Base-by-base conservation (phyloP, 2,113 vertebrate species). In the Mola mola region DNA sequence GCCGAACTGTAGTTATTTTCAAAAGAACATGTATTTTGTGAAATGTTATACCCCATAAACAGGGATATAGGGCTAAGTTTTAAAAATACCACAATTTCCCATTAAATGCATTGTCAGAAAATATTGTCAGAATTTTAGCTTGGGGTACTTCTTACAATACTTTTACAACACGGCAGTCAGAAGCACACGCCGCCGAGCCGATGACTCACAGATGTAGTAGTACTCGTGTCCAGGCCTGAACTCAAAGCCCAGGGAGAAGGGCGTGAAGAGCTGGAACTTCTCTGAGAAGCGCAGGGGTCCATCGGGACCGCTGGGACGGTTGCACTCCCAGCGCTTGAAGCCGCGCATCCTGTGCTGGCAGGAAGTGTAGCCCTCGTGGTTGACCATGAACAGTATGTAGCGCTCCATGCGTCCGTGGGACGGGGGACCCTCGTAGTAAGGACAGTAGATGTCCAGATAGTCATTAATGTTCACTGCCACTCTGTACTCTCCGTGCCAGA, bases 231-330 rank as follows among this genome's bases (percentile, higher is more conserved):
- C 96, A 0, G 96, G 96, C 3, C 96, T 90, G 92, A 98, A 98
- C 91, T 98, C 96, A 12, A 98, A 98, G 67, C 96, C 96, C 85
- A 98, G 90, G 1, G 96, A 98, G 91, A 98, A 98, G 29, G 96
- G 96, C 1, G 96, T 98, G 93, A 98, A 98, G 90, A 98, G 95
- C 88, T 98, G 96, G 87, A 98, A 98, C 87, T 98, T 98, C 89
- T 98, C 96, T 0, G 96, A 98, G 83, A 98, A 98, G 84, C 95
- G 95, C 83, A 98, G 94, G 5, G 96, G 94, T 2, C 96, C 96
- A 24, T 93, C 95, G 0, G 94, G 92, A 4, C 95, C 93, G 4
- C 92, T 94, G 3, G 96, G 96, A 3, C 94, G 89, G 91, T 98
- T 98, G 85, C 96, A 98, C 83, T 97, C 96, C 96, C 96, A 98